Conservation (phyloP, 1,140 invertebrate species). For the Chironomus tepperi region DNA sequence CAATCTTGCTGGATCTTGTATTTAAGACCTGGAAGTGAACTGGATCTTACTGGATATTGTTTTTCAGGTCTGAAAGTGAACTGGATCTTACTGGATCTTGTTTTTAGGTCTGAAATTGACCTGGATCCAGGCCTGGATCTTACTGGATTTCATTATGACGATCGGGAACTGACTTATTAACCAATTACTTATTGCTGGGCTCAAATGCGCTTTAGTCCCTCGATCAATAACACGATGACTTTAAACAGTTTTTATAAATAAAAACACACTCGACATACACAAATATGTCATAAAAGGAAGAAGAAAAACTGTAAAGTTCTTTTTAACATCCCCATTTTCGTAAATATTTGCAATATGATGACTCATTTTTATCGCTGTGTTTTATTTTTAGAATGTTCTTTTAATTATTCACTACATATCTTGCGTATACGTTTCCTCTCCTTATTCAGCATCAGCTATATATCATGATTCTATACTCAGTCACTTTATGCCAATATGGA, state of each 20-base stretch:
- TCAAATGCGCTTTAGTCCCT: too few species aligned
- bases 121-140: too few species aligned
- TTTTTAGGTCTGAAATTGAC: not conserved
- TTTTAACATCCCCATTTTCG: not conserved
- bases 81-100: too few species aligned
- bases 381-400: not conserved
- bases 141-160: too few species aligned
- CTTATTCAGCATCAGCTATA: not conserved
- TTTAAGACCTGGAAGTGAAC: not conserved
- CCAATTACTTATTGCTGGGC: too few species aligned
- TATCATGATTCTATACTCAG: not conserved
- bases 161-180: too few species aligned
- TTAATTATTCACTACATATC: not conserved
- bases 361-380: not conserved
- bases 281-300: conserved; percentile 1
- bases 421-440: not conserved
- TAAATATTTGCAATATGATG: not conserved
- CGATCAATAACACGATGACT: too few species aligned
- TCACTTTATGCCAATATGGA: not conserved
- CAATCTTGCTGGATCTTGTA: too few species aligned
- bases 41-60: too few species aligned
- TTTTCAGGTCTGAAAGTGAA: too few species aligned
- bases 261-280: not conserved
- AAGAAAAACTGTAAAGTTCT: not conserved
- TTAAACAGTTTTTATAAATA: not conserved